phyloP scores from a whole-genome alignment of 2,888 invertebrate genomes.

The Synergus umbraculus region DNA sequence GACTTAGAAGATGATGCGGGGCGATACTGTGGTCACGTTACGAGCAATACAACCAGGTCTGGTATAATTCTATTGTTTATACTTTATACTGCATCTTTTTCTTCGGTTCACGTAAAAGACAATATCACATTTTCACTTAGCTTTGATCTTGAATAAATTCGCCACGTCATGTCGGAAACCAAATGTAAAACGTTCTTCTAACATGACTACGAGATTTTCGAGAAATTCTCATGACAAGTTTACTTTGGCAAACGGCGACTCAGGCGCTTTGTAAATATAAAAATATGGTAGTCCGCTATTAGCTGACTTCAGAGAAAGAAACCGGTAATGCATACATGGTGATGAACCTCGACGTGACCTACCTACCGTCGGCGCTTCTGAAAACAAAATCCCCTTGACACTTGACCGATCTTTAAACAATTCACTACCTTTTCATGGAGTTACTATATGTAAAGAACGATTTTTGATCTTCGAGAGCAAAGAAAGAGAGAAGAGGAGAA shows the following conservation, averaged over 20 bases:
- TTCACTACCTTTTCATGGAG: slow-evolving; percentile 32
- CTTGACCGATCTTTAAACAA: slow-evolving; percentile 46
- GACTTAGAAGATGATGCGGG: slow-evolving; percentile 64
- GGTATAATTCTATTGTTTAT: too few species aligned
- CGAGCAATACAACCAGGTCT: slow-evolving; percentile 68
- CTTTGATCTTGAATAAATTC: background rate
- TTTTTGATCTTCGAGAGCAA: slow-evolving; percentile 9
- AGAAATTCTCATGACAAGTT: slow-evolving; percentile 53
- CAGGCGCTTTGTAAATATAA: slow-evolving; percentile 51
- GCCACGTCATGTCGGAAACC: background rate
- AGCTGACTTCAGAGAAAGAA: slow-evolving; percentile 47
- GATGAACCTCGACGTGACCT: slow-evolving; percentile 43
- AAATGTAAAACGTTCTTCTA: slow-evolving; percentile 34
- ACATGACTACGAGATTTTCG: slow-evolving; percentile 46
- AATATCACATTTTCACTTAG: background rate
- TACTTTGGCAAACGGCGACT: slow-evolving; percentile 54
- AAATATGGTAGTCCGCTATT: slow-evolving; percentile 50
- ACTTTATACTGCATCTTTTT: too few species aligned
- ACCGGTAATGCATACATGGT: slow-evolving; percentile 29
- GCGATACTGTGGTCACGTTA: slow-evolving; percentile 70
- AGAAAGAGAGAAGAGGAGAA: slow-evolving; percentile 25
- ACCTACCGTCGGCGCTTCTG: slow-evolving; percentile 26
- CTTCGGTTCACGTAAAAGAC: too few species aligned
- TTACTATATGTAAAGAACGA: too few species aligned
- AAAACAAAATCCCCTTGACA: slow-evolving; percentile 46